Evolutionary conservation across 2,113 vertebrate genomes (phyloP).

Genomic region (Heteronetta atricapilla): DNA sequence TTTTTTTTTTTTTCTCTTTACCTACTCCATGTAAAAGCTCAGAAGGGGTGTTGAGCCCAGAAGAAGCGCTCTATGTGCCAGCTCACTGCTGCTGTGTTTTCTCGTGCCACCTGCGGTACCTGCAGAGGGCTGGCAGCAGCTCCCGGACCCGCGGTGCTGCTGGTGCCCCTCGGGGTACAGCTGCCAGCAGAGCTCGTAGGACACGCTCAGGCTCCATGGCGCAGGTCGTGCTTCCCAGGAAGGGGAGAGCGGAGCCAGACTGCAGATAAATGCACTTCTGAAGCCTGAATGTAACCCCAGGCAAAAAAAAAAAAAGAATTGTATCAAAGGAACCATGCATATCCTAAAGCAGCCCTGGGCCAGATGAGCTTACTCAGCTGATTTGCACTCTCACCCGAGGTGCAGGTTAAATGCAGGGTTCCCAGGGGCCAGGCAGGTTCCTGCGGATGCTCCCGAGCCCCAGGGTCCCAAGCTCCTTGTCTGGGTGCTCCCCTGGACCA

Average conservation of each 20-base stretch:
- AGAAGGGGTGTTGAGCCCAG: not conserved
- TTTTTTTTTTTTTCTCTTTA: not conserved
- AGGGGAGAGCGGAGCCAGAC: not conserved
- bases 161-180: rapidly evolving
- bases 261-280: not conserved
- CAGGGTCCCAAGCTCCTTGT: not conserved
- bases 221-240: rapidly evolving
- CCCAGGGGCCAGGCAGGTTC: not conserved
- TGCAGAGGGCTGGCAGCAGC: not conserved
- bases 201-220: rapidly evolving
- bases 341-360: not conserved
- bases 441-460: not conserved
- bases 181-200: not conserved
- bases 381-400: rapidly evolving
- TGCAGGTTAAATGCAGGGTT: not conserved
- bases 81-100: not conserved
- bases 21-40: rapidly evolving
- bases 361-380: not conserved
- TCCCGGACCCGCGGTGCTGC: rapidly evolving
- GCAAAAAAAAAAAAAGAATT: not conserved
- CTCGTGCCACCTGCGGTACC: not conserved
- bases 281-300: not conserved
- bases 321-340: not conserved
- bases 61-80: not conserved
- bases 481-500: not conserved